phyloP scores from a whole-genome alignment of 2,888 invertebrate species.

The Volucella inanis region DNA sequence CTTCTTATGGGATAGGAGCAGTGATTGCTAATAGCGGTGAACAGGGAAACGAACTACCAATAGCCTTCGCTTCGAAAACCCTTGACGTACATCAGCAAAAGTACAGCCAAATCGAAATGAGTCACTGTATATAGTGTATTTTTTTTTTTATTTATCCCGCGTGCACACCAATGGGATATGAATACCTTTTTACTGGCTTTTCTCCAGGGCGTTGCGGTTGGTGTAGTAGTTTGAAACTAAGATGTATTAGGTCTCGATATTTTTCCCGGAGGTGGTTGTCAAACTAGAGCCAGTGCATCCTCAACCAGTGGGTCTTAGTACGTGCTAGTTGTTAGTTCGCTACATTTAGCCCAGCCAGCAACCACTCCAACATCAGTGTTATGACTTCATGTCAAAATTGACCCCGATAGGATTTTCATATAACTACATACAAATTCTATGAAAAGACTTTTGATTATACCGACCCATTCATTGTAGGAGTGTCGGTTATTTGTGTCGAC shows the following conservation, averaged over 20 bases:
- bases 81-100: conserved; percentile 50
- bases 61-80: conserved; percentile 64
- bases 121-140: conserved; percentile 48
- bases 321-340: too few species aligned
- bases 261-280: too few species aligned
- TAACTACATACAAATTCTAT: conserved; percentile 13
- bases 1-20: conserved; percentile 57
- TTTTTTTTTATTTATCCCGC: too few species aligned
- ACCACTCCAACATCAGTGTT: too few species aligned
- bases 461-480: conserved; percentile 18
- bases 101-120: conserved; percentile 67
- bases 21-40: conserved; percentile 55
- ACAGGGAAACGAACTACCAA: conserved; percentile 50
- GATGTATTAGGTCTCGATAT: too few species aligned
- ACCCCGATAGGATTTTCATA: conserved; percentile 46
- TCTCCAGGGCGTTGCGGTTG: too few species aligned
- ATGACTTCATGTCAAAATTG: conserved; percentile 48
- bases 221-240: too few species aligned
- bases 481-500: conserved; percentile 41
- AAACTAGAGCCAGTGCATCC: too few species aligned
- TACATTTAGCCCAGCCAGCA: too few species aligned
- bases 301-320: too few species aligned
- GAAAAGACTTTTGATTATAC: conserved; percentile 43
- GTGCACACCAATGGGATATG: conserved; percentile 58
- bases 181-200: conserved; percentile 54